Base-by-base conservation (phyloP, 2,113 vertebrate genomes). In the Colaptes auratus region DNA sequence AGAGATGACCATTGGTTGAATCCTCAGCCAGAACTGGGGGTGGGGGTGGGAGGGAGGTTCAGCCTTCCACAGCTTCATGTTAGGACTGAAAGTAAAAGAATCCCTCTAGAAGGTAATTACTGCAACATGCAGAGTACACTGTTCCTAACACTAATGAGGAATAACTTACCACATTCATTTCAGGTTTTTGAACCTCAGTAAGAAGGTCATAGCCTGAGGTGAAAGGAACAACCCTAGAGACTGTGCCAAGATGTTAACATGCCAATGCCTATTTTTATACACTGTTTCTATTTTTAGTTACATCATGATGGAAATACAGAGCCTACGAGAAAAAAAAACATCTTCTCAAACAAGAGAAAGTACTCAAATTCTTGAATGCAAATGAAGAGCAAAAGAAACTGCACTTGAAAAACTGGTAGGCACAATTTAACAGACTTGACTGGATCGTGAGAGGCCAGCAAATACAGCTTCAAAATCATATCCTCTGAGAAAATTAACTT, bases 141-240 rank as follows among this genome's bases (percentile, higher is more conserved):
- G 35, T 66, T 88, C 4, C 0, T 55, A 82, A 33, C 85, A 75
- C 69, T 75, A 72, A 93, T 5, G 24, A 90, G 55, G 76, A 75
- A 50, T 55, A 89, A 82, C 53, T 89, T 75, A 48, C 33, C 77
- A 42, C 39, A 6, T 67, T 90, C 42, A 23, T 60, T 88, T 58
- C 79, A 86, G 76, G 71, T 73, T 79, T 84, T 83, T 90, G 86
- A 95, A 88, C 81, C 71, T 90, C 80, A 27, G 52, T 52, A 84
- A 86, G 77, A 96, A 96, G 91, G 80, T 93, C 88, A 88, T 4
- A 91, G 82, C 91, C 95, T 12, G 82, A 96, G 95, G 85, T 95
- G 88, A 94, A 91, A 90, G 91, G 65, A 96, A 16, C 93, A 94
- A 69, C 83, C 89, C 89, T 52, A 12, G 3, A 89, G 86, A 85